A percentile compares a stretch with the other conserved stretches of the same genome.
phyloP scores from a whole-genome alignment of 2,888 invertebrate species.

The Drosophila sordidula region DNA sequence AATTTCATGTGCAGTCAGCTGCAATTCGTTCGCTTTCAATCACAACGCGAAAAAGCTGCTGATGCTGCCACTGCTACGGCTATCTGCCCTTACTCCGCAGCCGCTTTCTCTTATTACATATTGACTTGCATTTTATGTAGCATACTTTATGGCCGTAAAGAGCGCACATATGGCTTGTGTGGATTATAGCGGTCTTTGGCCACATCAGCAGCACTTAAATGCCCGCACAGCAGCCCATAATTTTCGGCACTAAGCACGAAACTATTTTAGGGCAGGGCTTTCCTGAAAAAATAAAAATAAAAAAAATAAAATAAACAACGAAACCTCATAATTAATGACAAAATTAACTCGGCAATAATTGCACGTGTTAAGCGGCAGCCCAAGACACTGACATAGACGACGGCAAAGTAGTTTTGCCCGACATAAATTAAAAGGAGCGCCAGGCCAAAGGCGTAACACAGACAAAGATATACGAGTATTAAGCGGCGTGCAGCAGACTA shows the following conservation, averaged over 20 bases:
- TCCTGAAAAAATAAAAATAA: conserved; percentile 5
- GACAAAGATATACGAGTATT: conserved; percentile 7
- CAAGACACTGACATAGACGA: conserved; percentile 7
- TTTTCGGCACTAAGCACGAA: conserved; percentile 68
- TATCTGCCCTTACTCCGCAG: background rate
- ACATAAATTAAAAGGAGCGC: conserved; percentile 53
- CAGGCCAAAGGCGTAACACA: conserved; percentile 23
- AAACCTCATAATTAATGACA: conserved; percentile 72
- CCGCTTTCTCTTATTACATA: conserved; percentile 32
- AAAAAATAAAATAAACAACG: background rate
- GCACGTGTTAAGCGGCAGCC: conserved; percentile 34
- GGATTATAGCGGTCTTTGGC: conserved; percentile 25
- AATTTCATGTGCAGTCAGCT: conserved; percentile 50
- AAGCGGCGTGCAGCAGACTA: background rate
- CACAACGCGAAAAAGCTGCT: conserved; percentile 39
- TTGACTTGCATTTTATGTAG: conserved; percentile 70
- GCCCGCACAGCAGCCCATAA: conserved; percentile 52
- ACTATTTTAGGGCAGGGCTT: conserved; percentile 51
- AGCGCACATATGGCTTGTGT: conserved; percentile 44
- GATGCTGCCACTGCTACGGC: conserved; percentile 16
- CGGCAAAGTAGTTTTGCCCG: conserved; percentile 31
- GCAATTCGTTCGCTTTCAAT: conserved; percentile 39
- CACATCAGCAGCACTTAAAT: conserved; percentile 50
- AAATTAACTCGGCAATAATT: conserved; percentile 77
- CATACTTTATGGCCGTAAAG: conserved; percentile 67